Evolutionary conservation across 1,140 invertebrate genomes (phyloP), one percentile per base, ranked within the genome.

Genomic region (Drosophila busckii): DNA sequence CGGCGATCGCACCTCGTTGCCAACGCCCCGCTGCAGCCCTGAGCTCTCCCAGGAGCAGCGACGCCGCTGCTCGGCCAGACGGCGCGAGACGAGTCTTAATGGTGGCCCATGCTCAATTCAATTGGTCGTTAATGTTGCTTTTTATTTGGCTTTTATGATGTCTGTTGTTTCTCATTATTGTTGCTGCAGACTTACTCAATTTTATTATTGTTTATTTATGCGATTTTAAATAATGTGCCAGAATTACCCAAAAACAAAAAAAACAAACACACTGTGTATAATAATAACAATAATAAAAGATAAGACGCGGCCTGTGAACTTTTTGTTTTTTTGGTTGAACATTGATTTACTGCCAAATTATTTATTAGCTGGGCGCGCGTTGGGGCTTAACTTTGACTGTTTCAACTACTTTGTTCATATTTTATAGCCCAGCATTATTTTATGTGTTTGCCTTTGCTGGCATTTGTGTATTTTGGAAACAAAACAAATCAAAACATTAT

Each of bases 181-280:
- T 34, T 49, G 41, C 52, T 50, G 35, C 42, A 55, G 73, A 67
- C 68, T 82, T 69, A 66, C 75, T 82, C 75, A 82, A 82, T 82
- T 62, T 68, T 75, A 44, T 70, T 82, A 82, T 82, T 75, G 69
- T 70, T 82, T 82, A 82, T 82, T 82, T 82, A 82, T 82, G 75
- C 55, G 53, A 62, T 70, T 80, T 82, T 82, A 82, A 82, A 68
- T 82, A 82, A 82, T 83, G 69, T 61, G 34, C 63, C 55, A 50
- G 53, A 70, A 75, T 70, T 82, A 38, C 31, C n/a, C n/a, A n/a
- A n/a, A n/a, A n/a, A n/a, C n/a, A n/a, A n/a, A n/a, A n/a, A n/a
- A n/a, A n/a, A n/a, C n/a, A n/a, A n/a, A n/a, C n/a, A n/a, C n/a
- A n/a, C n/a, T n/a, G n/a, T n/a, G n/a, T n/a, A n/a, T n/a, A n/a